Percentiles rank a stretch among this genome's conserved stretches.
phyloP scores from a whole-genome alignment of 2,113 vertebrate genomes.

The Callopanchax toddi region DNA sequence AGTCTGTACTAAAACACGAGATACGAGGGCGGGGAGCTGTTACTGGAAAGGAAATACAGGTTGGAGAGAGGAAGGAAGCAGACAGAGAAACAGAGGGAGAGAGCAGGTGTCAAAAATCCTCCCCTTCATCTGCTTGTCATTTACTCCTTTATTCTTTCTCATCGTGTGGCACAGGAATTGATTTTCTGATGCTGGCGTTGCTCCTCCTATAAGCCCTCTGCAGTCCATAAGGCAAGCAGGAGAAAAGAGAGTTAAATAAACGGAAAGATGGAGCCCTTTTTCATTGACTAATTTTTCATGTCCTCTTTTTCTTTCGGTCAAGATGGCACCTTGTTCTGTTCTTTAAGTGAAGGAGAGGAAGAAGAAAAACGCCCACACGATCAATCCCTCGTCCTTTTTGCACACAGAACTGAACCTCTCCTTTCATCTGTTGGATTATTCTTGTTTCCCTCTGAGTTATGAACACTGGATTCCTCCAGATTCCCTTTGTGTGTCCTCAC shows the following conservation, averaged over 20 bases:
- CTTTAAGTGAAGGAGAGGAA: conserved; percentile 21
- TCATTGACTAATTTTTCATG: conserved; percentile 51
- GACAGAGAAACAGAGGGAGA: conserved; percentile 49
- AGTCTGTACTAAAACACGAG: conserved; percentile 34
- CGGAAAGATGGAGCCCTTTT: conserved; percentile 34
- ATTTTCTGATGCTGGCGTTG: conserved; percentile 53
- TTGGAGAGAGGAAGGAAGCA: conserved; percentile 18
- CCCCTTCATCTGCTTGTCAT: conserved; percentile 74
- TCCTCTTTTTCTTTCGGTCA: conserved; percentile 40
- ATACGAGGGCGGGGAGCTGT: conserved; percentile 21
- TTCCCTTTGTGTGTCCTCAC: conserved; percentile 22
- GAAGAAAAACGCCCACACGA: conserved; percentile 31
- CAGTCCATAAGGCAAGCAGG: conserved; percentile 25
- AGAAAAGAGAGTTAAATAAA: conserved; percentile 24
- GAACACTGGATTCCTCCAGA: conserved; percentile 49
- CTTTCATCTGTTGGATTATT: conserved; percentile 61
- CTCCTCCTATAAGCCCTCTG: conserved; percentile 40
- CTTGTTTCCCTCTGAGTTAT: conserved; percentile 42
- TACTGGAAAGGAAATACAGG: conserved; percentile 59
- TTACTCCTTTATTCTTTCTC: conserved; percentile 65
- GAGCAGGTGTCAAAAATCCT: conserved; percentile 75
- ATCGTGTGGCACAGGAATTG: conserved; percentile 58
- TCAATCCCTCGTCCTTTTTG: conserved; percentile 34
- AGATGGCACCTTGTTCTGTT: conserved; percentile 14
- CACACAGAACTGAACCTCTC: conserved; percentile 45